These are phyloP conservation scores for Cariama cristata DNA, from an alignment of 2,113 vertebrate species.

Conservation along the genomic window DNA sequence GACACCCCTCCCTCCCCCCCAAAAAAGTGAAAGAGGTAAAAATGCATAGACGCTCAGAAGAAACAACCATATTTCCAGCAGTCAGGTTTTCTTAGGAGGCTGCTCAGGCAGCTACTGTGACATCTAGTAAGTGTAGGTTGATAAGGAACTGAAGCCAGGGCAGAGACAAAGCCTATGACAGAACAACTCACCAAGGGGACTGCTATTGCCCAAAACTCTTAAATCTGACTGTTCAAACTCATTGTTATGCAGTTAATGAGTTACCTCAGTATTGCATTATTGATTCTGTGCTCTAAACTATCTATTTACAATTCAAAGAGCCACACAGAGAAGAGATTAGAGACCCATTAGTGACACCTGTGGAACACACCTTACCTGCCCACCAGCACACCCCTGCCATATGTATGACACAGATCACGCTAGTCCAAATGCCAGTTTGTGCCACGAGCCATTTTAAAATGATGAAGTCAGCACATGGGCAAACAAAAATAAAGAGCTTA, in stretches of 20 bases:
- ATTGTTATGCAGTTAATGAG: background rate
- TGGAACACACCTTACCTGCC: background rate
- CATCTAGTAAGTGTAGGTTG: background rate
- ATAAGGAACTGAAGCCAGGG: background rate
- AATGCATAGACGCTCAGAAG: background rate
- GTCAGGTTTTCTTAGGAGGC: background rate
- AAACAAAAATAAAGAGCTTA: background rate
- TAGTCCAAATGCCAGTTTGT: background rate
- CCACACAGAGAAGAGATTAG: background rate
- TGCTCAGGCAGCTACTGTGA: background rate
- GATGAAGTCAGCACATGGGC: background rate
- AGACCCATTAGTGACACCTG: background rate
- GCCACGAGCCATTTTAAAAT: background rate
- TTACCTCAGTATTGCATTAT: background rate
- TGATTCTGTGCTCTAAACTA: background rate
- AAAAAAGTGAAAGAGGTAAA: background rate
- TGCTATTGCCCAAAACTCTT: background rate
- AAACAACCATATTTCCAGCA: background rate
- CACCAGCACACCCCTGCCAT: background rate
- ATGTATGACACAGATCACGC: background rate
- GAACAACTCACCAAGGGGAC: background rate
- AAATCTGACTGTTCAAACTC: background rate
- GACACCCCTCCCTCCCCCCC: background rate
- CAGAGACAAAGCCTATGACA: background rate
- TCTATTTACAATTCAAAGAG: background rate